Percentiles rank a stretch among this genome's conserved stretches.
These are phyloP conservation scores for Henricia sp. DNA, from an alignment of 53 echinoderm and acorn worm species.

Conservation along the genomic window DNA sequence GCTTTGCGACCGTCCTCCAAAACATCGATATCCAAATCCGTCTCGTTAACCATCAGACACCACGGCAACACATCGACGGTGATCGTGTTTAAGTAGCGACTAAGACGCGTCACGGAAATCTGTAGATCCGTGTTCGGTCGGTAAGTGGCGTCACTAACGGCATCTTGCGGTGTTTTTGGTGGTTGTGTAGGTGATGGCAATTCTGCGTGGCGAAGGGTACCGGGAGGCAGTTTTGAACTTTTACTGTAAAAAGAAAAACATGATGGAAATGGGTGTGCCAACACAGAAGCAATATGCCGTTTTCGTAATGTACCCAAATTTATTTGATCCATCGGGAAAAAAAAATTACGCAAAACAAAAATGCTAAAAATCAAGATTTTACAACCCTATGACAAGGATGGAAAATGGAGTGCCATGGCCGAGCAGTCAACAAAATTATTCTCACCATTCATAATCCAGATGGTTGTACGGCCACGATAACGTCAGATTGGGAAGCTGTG, in stretches of 20 bases:
- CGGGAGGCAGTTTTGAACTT: conserved; percentile 1
- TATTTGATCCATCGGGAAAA: too few relatives aligned
- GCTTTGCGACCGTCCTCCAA: conserved; percentile 66
- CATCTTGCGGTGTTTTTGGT: background rate
- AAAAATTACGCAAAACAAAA: too few relatives aligned
- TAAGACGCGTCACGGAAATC: conserved; percentile 74
- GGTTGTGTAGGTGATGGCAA: conserved; percentile 6
- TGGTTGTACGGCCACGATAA: conserved; percentile 80
- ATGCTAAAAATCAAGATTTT: too few relatives aligned
- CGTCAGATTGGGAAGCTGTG: conserved; percentile 56
- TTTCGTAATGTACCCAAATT: too few relatives aligned
- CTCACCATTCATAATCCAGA: conserved; percentile 72
- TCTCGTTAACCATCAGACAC: conserved; percentile 88
- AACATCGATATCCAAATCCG: conserved; percentile 74
- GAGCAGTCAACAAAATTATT: background rate
- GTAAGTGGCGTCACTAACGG: background rate
- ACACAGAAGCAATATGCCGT: too few relatives aligned
- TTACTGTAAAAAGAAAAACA: background rate
- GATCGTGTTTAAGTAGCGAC: conserved; percentile 80
- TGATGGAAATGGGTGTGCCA: too few relatives aligned
- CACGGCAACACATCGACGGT: conserved; percentile 84
- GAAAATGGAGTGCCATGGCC: too few relatives aligned
- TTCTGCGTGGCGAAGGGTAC: conserved; percentile 9
- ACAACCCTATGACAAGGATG: too few relatives aligned
- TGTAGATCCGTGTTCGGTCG: conserved; percentile 74